Percentiles rank a stretch among this genome's conserved stretches.
These are phyloP conservation scores for Centropyge bicolor DNA, from an alignment of 2,797 vertebrate species.

Conservation along the genomic window DNA sequence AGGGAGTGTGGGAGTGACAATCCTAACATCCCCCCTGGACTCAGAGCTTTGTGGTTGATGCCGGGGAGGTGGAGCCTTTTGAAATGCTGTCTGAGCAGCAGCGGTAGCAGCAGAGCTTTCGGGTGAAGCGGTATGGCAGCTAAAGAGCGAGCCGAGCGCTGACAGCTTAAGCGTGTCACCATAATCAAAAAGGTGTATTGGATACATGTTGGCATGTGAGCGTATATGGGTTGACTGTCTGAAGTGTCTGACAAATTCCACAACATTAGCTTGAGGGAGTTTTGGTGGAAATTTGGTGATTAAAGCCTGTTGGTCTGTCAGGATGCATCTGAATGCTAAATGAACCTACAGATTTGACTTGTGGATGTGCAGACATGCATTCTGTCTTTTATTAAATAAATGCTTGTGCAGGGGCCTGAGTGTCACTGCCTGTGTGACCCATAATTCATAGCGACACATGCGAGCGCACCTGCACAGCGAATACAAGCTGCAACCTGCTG, in stretches of 20 bases:
- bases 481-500: conserved; percentile 17
- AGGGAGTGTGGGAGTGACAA: conserved; percentile 1
- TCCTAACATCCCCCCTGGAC: background rate
- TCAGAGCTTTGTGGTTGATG: background rate
- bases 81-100: background rate
- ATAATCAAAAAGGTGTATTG: background rate
- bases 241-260: no score
- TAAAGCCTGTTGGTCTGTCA: conserved; percentile 15
- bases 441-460: conserved; percentile 17
- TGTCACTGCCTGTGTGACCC: conserved; percentile 2
- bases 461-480: conserved; percentile 24
- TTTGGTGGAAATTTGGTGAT: conserved; percentile 12
- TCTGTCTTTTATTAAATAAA: conserved; percentile 32
- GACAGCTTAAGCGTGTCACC: background rate
- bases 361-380: conserved; percentile 7
- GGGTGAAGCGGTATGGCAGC: background rate
- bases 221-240: background rate
- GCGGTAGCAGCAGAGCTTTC: conserved; percentile 4
- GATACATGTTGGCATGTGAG: background rate
- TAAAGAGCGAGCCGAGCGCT: background rate
- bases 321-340: background rate
- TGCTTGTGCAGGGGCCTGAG: background rate
- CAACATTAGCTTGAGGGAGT: background rate
- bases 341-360: conserved; percentile 13
- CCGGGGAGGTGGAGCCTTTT: background rate